A percentile compares a stretch with the other conserved stretches of the same genome.
Evolutionary conservation across 2,888 invertebrate genomes (phyloP).

Genomic region (Cynaeus angustus): DNA sequence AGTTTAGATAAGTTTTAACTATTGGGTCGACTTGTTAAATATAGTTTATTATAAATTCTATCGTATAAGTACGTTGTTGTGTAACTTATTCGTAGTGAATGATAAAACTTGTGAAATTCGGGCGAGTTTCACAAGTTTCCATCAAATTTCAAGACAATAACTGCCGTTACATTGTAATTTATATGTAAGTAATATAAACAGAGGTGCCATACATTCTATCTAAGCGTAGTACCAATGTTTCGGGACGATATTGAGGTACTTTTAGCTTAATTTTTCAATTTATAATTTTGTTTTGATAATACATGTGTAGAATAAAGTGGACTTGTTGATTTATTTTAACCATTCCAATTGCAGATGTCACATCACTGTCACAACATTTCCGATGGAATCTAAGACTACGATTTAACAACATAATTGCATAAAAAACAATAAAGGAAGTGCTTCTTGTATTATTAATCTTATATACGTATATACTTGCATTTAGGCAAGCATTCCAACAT

Average conservation of each 20-base stretch:
- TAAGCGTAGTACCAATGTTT: constrained; percentile 17
- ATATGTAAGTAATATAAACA: constrained; percentile 20
- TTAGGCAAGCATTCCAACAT: too few relatives aligned
- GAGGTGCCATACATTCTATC: constrained; percentile 46
- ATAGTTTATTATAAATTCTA: constrained; percentile 31
- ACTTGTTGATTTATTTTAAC: neutral
- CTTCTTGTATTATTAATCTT: too few relatives aligned
- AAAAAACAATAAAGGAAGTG: neutral
- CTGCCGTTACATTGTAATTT: constrained; percentile 50
- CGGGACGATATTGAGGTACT: constrained; percentile 27
- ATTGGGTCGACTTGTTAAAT: constrained; percentile 30
- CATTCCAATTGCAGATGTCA: neutral
- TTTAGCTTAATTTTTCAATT: constrained; percentile 47
- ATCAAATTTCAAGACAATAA: constrained; percentile 44
- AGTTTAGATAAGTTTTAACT: constrained; percentile 24
- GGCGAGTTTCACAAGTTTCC: constrained; percentile 13
- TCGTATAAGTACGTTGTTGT: constrained; percentile 24
- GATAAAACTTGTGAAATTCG: constrained; percentile 18
- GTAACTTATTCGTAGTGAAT: constrained; percentile 24
- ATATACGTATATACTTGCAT: too few relatives aligned
- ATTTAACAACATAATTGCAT: neutral
- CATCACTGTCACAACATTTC: neutral
- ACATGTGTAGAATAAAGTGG: constrained; percentile 46
- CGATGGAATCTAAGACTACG: neutral
- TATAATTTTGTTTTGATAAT: constrained; percentile 51